phyloP scores from a whole-genome alignment of 2,113 vertebrate genomes.

The Alouatta palliata region DNA sequence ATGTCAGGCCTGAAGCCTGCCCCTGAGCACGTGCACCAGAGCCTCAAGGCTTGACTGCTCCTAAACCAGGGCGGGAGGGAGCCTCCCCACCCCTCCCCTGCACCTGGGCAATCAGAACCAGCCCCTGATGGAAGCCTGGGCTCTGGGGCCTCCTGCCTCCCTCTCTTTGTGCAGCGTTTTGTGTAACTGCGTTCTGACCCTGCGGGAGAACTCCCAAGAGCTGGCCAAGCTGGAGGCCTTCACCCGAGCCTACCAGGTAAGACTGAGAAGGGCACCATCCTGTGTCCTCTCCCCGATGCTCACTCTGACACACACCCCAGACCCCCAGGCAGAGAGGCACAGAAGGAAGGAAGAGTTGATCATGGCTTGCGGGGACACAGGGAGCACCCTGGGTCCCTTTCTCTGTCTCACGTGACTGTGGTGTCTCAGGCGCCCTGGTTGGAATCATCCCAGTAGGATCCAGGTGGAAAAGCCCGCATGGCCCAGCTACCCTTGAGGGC shows the following conservation, averaged over 20 bases:
- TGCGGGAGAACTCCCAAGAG: slow-evolving; percentile 85
- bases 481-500: not conserved
- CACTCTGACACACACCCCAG: not conserved
- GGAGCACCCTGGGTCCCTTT: not conserved
- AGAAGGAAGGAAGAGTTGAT: not conserved
- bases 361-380: not conserved
- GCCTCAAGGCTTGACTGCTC: not conserved
- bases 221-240: slow-evolving; percentile 81
- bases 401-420: not conserved
- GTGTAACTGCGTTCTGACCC: slow-evolving; percentile 89
- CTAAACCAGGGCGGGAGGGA: not conserved
- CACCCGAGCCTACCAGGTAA: slow-evolving; percentile 90
- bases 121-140: not conserved
- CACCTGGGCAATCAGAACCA: not conserved
- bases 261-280: not conserved
- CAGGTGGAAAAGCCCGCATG: not conserved
- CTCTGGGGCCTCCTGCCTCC: not conserved
- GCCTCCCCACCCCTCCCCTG: fast-evolving
- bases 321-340: fast-evolving
- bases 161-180: slow-evolving; percentile 81
- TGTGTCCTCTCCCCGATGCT: fast-evolving
- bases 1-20: not conserved
- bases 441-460: not conserved
- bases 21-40: fast-evolving
- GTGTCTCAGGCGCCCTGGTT: not conserved